phyloP scores from a whole-genome alignment of 2,113 vertebrate genomes.

The Piliocolobus tephrosceles region DNA sequence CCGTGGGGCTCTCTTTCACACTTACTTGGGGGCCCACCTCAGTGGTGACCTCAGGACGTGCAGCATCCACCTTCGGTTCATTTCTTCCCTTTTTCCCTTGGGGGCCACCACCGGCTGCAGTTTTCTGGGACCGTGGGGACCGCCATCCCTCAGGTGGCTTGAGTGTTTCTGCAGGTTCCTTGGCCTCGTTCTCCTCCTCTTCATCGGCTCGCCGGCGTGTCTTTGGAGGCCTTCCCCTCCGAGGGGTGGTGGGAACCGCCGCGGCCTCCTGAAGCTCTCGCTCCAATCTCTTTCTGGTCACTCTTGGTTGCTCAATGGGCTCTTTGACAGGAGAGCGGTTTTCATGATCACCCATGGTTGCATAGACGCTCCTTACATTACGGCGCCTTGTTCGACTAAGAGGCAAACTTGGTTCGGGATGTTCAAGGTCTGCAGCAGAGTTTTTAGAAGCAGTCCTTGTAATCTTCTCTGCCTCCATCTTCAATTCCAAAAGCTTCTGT shows the following conservation, averaged over 20 bases:
- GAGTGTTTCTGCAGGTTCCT: conserved; percentile 83
- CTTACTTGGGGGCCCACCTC: conserved; percentile 76
- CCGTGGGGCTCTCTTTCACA: conserved; percentile 76
- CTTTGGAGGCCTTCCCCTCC: conserved; percentile 95
- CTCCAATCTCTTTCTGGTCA: conserved; percentile 93
- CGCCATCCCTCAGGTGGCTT: conserved; percentile 85
- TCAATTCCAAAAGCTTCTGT: conserved; percentile 85
- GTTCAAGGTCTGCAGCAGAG: conserved; percentile 88
- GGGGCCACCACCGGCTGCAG: conserved; percentile 76
- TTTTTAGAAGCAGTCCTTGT: conserved; percentile 90
- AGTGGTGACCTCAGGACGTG: conserved; percentile 79
- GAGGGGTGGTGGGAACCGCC: conserved; percentile 82
- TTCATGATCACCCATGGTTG: conserved; percentile 92
- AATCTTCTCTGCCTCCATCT: conserved; percentile 86
- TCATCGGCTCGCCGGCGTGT: conserved; percentile 89
- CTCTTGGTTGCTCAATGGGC: conserved; percentile 86
- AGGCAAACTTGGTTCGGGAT: conserved; percentile 89
- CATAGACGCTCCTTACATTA: conserved; percentile 96
- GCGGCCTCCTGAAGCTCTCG: conserved; percentile 90
- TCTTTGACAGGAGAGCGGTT: conserved; percentile 89
- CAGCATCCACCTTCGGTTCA: conserved; percentile 84
- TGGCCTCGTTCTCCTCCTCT: conserved; percentile 88
- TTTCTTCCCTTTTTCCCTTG: conserved; percentile 89
- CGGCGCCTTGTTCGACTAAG: conserved; percentile 93
- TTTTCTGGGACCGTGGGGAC: conserved; percentile 90